Conservation (phyloP, 1,140 invertebrate genomes). For the Drosophila kikkawai region DNA sequence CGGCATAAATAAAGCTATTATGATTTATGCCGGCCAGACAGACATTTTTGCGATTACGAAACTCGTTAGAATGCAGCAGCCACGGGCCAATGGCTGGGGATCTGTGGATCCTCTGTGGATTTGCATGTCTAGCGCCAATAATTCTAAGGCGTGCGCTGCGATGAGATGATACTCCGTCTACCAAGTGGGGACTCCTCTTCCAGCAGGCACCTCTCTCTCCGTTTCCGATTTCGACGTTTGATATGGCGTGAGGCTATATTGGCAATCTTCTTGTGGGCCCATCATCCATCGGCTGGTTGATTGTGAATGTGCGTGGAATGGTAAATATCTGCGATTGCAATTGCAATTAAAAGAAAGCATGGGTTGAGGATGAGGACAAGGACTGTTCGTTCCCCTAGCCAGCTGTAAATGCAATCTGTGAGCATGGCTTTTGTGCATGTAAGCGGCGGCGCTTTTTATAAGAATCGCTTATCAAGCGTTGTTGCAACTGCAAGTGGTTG, state of each 20-base stretch:
- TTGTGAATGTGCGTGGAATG: slow-evolving; percentile 76
- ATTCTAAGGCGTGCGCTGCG: slow-evolving; percentile 75
- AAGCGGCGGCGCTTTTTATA: slow-evolving; percentile 77
- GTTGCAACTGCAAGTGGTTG: slow-evolving; percentile 48
- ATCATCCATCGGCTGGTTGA: slow-evolving; percentile 64
- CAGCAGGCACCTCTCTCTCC: slow-evolving; percentile 11
- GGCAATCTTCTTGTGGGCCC: slow-evolving; percentile 59
- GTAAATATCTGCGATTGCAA: slow-evolving; percentile 64
- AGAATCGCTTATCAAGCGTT: slow-evolving; percentile 66
- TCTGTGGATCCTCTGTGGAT: slow-evolving; percentile 47
- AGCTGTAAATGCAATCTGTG: slow-evolving; percentile 63
- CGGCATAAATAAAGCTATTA: slow-evolving; percentile 79
- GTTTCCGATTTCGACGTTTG: slow-evolving; percentile 69
- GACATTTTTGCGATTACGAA: slow-evolving; percentile 67
- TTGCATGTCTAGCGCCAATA: slow-evolving; percentile 83
- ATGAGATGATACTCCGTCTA: slow-evolving; percentile 51
- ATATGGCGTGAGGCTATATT: slow-evolving; percentile 74
- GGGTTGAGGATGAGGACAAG: background rate
- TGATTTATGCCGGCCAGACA: slow-evolving; percentile 72
- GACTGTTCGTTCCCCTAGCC: slow-evolving; percentile 1
- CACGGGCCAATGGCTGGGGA: slow-evolving; percentile 7
- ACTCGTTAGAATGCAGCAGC: slow-evolving; percentile 54
- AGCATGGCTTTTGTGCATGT: slow-evolving; percentile 79
- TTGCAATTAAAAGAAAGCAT: slow-evolving; percentile 74
- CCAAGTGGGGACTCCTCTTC: slow-evolving; percentile 46